phyloP scores from a whole-genome alignment of 2,797 vertebrate genomes.

The Hypotaenidia okinawae region DNA sequence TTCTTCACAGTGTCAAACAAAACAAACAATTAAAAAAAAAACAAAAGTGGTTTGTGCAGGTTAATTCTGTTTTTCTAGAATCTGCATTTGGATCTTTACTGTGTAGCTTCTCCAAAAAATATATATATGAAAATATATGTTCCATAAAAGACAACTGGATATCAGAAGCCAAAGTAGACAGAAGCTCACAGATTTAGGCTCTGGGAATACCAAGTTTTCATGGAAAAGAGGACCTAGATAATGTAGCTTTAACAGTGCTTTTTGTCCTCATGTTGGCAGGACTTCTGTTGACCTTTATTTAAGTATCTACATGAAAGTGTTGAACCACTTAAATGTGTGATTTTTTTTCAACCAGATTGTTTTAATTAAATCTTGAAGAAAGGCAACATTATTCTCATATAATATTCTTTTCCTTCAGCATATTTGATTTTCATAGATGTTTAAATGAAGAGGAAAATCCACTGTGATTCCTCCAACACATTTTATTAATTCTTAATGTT shows the following conservation, averaged over 20 bases:
- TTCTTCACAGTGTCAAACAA: not conserved
- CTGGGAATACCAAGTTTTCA: not conserved
- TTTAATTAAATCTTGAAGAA: constrained; percentile 9
- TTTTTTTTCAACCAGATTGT: not conserved
- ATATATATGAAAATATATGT: too few species aligned
- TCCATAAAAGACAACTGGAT: not conserved
- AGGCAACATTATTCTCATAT: not conserved
- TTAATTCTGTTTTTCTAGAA: not conserved
- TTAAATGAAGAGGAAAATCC: not conserved
- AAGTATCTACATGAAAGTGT: not conserved
- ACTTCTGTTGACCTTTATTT: not conserved
- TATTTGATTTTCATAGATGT: not conserved
- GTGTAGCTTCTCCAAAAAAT: not conserved
- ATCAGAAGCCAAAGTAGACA: not conserved
- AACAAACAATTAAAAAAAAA: not conserved
- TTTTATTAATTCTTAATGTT: not conserved
- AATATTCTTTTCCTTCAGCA: not conserved
- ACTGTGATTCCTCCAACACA: not conserved
- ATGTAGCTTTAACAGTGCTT: not conserved
- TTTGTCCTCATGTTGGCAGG: not conserved
- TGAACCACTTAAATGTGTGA: not conserved
- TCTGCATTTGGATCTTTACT: not conserved
- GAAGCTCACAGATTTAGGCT: not conserved
- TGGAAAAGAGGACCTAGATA: not conserved
- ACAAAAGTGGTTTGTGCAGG: not conserved